Conservation (phyloP, 2,113 vertebrate species). For the Ammospiza caudacuta region DNA sequence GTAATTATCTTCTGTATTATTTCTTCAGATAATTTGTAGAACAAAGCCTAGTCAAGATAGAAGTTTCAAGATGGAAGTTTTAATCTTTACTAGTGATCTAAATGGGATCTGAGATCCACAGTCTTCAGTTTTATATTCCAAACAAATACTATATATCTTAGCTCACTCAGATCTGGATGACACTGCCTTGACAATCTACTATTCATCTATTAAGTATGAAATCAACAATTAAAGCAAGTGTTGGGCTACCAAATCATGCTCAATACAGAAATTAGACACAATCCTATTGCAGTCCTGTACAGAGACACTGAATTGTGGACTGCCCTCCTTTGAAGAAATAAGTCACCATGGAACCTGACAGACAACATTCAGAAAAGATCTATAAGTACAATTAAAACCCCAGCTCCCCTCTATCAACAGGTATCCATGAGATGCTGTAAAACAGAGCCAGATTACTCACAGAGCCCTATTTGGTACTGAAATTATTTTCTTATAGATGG, state of each 20-base stretch:
- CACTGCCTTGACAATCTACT: not conserved
- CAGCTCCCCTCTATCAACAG: not conserved
- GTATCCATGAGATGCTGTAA: not conserved
- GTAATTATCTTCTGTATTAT: constrained; percentile 28
- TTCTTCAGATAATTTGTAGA: constrained; percentile 35
- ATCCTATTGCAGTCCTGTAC: not conserved
- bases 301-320: not conserved
- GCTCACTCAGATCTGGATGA: not conserved
- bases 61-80: constrained; percentile 25
- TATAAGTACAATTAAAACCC: not conserved
- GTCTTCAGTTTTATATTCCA: not conserved
- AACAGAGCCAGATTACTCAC: not conserved
- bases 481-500: not conserved
- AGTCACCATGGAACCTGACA: not conserved
- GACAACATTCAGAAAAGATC: not conserved
- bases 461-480: not conserved
- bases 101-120: constrained; percentile 29
- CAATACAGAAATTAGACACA: not conserved
- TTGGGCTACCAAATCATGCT: not conserved
- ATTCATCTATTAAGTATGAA: not conserved
- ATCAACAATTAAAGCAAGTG: not conserved
- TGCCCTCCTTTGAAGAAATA: not conserved
- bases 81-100: constrained; percentile 62
- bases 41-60: constrained; percentile 40
- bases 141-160: not conserved